Evolutionary conservation across 2,113 vertebrate genomes (phyloP), one percentile per base, ranked within the genome.

Genomic region (Oreochromis spilurus): DNA sequence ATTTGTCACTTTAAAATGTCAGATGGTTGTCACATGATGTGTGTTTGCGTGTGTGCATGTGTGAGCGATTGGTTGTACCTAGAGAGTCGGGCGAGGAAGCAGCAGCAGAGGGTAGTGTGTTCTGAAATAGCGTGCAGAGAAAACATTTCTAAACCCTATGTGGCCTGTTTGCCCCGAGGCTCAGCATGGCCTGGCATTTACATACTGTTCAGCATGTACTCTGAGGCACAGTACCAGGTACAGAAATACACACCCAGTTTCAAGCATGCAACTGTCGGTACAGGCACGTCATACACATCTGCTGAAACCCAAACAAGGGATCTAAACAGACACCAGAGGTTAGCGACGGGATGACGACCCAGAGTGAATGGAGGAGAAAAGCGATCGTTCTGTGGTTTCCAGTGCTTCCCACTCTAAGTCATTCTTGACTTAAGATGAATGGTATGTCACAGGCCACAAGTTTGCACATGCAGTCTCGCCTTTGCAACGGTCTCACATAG

Each of bases 141-240:
- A 92, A 84, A 89, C 62, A 90, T 87, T 88, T 83, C 70, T 81
- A 84, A 89, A 91, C 78, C 91, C 58, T 55, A 55, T 87, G 92
- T 82, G 84, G 86, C 83, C 84, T 12, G 83, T 81, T 82, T 82
- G 79, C 78, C 89, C 91, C 5, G 2, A 85, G 86, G 92, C 88
- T 80, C 88, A 80, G 82, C 84, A 34, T 86, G 87, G 82, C 82
- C 85, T 94, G 91, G 82, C 91, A 92, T 94, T 91, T 91, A 77
- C 91, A 89, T 72, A 84, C 79, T 89, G 81, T 84, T 91, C 72
- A 85, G 87, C 88, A 82, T 2, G 34, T 58, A 34, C 83, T 85
- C 21, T 83, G 83, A 85, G 53, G 80, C 84, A 62, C 75, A 55
- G 40, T 19, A n/a, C 45, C 21, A 65, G 40, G 79, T 57, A 84